Evolutionary conservation across 2,113 vertebrate species (phyloP), one percentile per base, ranked within the genome.

Genomic region (Meleagris gallopavo): DNA sequence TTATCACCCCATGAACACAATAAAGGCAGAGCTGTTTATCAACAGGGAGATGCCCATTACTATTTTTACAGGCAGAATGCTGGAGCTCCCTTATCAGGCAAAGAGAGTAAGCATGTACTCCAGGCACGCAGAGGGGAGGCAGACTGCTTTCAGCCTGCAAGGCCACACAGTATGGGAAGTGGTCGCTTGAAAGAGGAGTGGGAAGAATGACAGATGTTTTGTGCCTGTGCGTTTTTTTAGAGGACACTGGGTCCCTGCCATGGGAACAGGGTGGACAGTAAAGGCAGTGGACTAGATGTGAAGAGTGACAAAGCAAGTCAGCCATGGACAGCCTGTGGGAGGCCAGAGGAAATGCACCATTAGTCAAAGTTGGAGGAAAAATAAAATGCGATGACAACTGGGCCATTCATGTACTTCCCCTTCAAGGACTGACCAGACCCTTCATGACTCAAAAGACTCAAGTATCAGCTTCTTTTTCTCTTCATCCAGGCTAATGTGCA

Each of bases 291-390:
- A 82, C 95, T 89, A 61, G 72, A 97, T 13, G 96, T 96, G 97
- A 97, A 76, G 96, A 97, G 95, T 95, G 97, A 97, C 95, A 96
- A 91, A 97, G 93, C 95, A 96, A 97, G 88, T 92, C 95, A 97
- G 95, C 94, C 95, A 96, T 61, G 74, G 95, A 93, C 10, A 48
- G 93, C 93, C 90, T 52, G 77, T 95, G 94, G 94, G 97, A 97
- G 95, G 96, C 95, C 93, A 89, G 91, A 97, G 96, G 97, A 97
- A 97, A 97, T 96, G 93, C 94, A 94, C 92, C 96, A 97, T 97
- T 98, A 97, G 95, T 97, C 95, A 96, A 95, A 95, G 95, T 64
- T 95, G 91, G 93, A 97, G 76, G 95, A 79, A 96, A 97, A 97
- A 97, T 97, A 97, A 97, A 97, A 97, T 89, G 95, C 86, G 97